These are phyloP conservation scores for Esox niger DNA, from an alignment of 2,113 vertebrate genomes.

Conservation along the genomic window DNA sequence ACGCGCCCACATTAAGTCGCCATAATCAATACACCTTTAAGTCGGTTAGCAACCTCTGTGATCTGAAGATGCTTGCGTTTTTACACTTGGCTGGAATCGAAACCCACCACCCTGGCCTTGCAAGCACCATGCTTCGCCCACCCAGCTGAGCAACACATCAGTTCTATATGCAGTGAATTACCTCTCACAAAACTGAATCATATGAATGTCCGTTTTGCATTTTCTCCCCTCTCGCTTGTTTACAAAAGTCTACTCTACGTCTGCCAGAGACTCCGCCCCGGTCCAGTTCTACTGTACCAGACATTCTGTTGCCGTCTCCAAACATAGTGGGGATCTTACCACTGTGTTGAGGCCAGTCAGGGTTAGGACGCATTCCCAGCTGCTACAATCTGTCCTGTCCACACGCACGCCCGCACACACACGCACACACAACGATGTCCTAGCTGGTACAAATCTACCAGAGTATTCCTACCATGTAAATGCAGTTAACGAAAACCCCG, in stretches of 20 bases:
- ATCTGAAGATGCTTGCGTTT: no score
- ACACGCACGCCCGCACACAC: constrained; percentile 15
- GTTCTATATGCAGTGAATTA: background rate
- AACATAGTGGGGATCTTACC: background rate
- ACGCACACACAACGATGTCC: constrained; percentile 16
- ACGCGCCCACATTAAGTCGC: background rate
- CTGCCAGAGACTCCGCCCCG: no score
- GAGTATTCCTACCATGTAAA: background rate
- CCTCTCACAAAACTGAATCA: no score
- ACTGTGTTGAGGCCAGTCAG: constrained; percentile 26
- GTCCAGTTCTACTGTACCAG: background rate
- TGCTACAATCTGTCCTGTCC: constrained; percentile 52
- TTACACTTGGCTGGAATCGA: no score
- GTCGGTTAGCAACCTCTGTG: no score
- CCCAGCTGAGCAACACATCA: no score
- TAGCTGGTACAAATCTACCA: no score
- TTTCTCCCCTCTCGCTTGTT: no score
- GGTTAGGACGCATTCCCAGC: constrained; percentile 69
- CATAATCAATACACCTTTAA: no score
- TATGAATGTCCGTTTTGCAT: no score
- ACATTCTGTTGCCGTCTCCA: background rate
- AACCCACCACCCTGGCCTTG: no score
- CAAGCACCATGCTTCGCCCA: background rate
- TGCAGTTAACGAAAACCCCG: background rate
- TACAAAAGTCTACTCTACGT: no score